These are phyloP conservation scores for Catocala sponsa DNA, from an alignment of 2,888 invertebrate genomes.

Conservation along the genomic window DNA sequence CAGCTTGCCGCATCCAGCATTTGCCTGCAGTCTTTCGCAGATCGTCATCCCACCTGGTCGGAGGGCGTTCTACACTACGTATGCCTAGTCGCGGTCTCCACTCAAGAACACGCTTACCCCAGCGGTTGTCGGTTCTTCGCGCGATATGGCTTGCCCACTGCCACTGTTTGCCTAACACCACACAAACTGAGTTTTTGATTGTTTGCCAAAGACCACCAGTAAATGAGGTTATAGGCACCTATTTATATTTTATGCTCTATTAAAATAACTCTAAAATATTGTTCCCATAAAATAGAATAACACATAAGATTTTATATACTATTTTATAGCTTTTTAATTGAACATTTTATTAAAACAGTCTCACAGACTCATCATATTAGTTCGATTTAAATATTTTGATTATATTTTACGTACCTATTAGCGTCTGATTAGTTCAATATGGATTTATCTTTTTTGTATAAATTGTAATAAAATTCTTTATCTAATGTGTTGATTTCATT, in stretches of 20 bases:
- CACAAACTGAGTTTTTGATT: no score
- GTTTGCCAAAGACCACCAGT: no score
- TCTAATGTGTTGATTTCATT: constrained; percentile 37
- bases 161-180: no score
- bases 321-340: constrained; percentile 44
- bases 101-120: no score
- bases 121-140: no score
- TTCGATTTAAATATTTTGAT: constrained; percentile 26
- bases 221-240: no score
- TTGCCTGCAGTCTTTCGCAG: no score
- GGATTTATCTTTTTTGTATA: constrained; percentile 41
- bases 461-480: constrained; percentile 48
- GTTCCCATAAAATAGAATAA: constrained; percentile 15
- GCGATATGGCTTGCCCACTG: no score
- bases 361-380: constrained; percentile 28
- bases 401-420: constrained; percentile 43
- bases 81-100: no score
- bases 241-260: not conserved
- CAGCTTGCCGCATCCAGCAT: no score
- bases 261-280: not conserved
- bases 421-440: constrained; percentile 38
- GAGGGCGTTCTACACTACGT: no score
- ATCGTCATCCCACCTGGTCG: no score
- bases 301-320: constrained; percentile 16
- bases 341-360: constrained; percentile 36